Evolutionary conservation across 2,113 vertebrate species (phyloP), one percentile per base, ranked within the genome.

Genomic region (Brienomyrus longianalis): DNA sequence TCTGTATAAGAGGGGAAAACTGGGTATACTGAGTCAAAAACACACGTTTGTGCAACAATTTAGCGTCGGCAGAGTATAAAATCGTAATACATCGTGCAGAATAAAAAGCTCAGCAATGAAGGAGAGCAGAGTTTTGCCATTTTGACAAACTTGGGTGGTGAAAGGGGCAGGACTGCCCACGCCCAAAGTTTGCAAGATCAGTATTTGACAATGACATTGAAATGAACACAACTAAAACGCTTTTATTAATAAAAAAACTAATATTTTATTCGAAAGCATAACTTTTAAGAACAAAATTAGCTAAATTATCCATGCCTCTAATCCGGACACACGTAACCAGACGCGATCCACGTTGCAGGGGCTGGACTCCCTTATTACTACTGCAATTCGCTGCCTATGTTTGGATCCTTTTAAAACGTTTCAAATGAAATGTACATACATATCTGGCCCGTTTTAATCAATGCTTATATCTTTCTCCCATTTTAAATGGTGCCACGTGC

Each of bases 91-190:
- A 83, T 83, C 77, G n/a, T 27, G 51, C 48, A 85, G n/a, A 66
- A 66, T 10, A 70, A 70, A 31, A 31, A 27, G n/a, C 62, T 13
- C 10, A 66, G 35, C 39, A 23, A 9, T 35, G 17, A 11, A 80
- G 8, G 15, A 23, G 21, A 47, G 62, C 23, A 77, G 62, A 45
- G 43, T 70, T 89, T 80, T 83, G 66, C 77, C 47, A 62, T 39
- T 89, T 83, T 52, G 88, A 35, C 74, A 85, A 89, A 66, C 70
- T 86, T 59, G 94, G 95, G 95, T 94, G 92, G 87, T 91, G 91
- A 93, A 13, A 92, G 90, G 90, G 88, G 84, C 89, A 90, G 93
- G 92, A 89, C 83, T 90, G 94, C 94, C 93, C 95, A 95, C 95
- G 94, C 94, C 95, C 95, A 94, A 94, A 52, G 45, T 52, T 52